Evolutionary conservation across 2,797 vertebrate species (phyloP), one percentile per base, ranked within the genome.

Genomic region (Oryzias dopingdopingensis): DNA sequence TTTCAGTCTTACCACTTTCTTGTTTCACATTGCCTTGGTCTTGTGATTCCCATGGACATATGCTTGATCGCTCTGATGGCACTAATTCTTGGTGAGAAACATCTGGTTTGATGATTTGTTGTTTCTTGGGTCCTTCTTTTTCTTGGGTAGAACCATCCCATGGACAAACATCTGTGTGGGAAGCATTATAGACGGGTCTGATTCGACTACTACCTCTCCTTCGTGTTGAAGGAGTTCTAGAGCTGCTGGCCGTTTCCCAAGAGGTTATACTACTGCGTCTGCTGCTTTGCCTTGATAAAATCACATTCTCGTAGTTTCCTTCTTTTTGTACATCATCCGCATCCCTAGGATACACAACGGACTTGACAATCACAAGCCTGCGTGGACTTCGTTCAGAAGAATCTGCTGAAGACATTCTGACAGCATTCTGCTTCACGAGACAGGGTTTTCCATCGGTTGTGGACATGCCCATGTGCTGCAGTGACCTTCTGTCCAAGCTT

Each of bases 401-500:
- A 68, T 92, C 90, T 8, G 49, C 76, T 42, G 92, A 92, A n/a
- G 88, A 88, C n/a, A 83, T 46, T 62, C 89, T 81, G 42, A 92
- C 63, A 49, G 91, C 90, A 41, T 83, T 82, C 69, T 93, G 92
- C 73, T 93, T 92, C 4, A 91, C 86, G n/a, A 92, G 91, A 41
- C 67, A 87, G 24, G 91, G 91, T 76, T 92, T 93, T 12, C 66
- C 80, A 1, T 90, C 86, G 5, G 59, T n/a, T 40, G 82, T 79
- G 16, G 75, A 83, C 70, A 88, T 72, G 52, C 86, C 88, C 75
- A 85, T 88, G 74, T 84, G 90, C 49, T 83, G 81, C 23, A 86
- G 62, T 26, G 74, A 24, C 18, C 52, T 84, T 56, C 68, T 90
- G 49, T 88, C 65, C 29, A 75, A 4, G 23, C 79, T 87, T 55